Evolutionary conservation across 2,797 vertebrate species (phyloP).

Genomic region (Epinephelus coioides): DNA sequence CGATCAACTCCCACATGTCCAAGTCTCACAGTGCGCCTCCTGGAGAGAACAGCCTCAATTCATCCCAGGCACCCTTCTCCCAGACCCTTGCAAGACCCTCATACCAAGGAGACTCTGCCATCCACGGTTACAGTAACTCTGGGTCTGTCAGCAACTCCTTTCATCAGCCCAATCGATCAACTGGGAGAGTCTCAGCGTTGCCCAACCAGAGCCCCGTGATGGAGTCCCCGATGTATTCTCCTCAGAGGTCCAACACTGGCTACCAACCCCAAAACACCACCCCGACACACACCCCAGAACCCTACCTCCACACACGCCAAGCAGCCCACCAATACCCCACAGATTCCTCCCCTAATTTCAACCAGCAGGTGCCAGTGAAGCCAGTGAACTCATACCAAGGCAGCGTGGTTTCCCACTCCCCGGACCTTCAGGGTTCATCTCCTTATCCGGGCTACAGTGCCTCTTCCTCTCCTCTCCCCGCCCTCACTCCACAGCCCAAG

Average conservation of each 20-base stretch:
- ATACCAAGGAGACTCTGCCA: slow-evolving; percentile 85
- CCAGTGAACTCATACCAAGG: slow-evolving; percentile 73
- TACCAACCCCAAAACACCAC: slow-evolving; percentile 78
- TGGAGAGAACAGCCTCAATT: slow-evolving; percentile 83
- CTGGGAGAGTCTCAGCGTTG: slow-evolving; percentile 69
- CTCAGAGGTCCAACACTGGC: slow-evolving; percentile 74
- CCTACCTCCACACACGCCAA: slow-evolving; percentile 73
- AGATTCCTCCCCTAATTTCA: slow-evolving; percentile 70
- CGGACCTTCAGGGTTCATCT: slow-evolving; percentile 81
- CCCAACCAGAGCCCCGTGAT: slow-evolving; percentile 81
- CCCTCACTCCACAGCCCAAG: slow-evolving; percentile 79
- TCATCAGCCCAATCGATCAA: slow-evolving; percentile 68
- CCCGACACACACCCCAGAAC: slow-evolving; percentile 83
- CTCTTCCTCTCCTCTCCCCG: slow-evolving; percentile 84
- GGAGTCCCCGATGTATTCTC: slow-evolving; percentile 76
- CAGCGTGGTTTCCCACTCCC: slow-evolving; percentile 74
- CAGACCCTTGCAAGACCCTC: slow-evolving; percentile 84
- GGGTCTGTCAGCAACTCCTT: slow-evolving; percentile 73
- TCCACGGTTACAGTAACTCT: slow-evolving; percentile 80
- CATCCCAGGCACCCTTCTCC: slow-evolving; percentile 83
- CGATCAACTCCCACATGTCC: slow-evolving; percentile 87
- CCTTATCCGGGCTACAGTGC: slow-evolving; percentile 83
- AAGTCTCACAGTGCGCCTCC: slow-evolving; percentile 92
- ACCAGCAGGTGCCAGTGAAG: slow-evolving; percentile 76
- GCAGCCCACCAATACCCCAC: slow-evolving; percentile 58